These are phyloP conservation scores for Probaryconus sp. DNA, from an alignment of 1,140 invertebrate species.

Conservation along the genomic window DNA sequence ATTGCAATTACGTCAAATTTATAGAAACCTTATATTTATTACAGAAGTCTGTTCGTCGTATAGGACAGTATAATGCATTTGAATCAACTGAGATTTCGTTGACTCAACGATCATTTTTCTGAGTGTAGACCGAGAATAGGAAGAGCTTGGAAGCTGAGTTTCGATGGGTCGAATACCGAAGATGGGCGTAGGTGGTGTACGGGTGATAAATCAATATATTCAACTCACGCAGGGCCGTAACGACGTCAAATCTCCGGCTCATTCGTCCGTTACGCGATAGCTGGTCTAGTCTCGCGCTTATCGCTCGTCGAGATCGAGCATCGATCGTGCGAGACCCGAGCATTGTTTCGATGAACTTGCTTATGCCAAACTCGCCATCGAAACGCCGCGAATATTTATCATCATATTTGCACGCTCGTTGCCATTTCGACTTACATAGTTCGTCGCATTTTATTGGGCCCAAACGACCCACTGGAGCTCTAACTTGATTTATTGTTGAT, in stretches of 20 bases:
- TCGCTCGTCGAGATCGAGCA: conserved; percentile 40
- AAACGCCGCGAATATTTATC: conserved; percentile 50
- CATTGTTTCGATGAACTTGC: conserved; percentile 32
- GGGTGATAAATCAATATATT: conserved; percentile 75
- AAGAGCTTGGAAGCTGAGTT: conserved; percentile 31
- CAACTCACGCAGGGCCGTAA: conserved; percentile 73
- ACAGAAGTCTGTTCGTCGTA: too few relatives aligned
- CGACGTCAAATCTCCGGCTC: conserved; percentile 66
- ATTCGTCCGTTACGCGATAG: conserved; percentile 44
- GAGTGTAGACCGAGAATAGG: conserved; percentile 8
- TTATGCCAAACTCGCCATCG: conserved; percentile 1
- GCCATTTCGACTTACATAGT: conserved; percentile 48
- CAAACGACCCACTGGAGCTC: too few relatives aligned
- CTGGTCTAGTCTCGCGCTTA: conserved; percentile 9
- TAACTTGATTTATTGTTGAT: too few relatives aligned
- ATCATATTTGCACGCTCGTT: conserved; percentile 47
- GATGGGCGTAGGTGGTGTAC: conserved; percentile 54
- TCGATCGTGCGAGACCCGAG: conserved; percentile 13
- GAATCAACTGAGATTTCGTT: too few relatives aligned
- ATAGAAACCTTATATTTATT: too few relatives aligned
- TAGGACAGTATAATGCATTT: too few relatives aligned
- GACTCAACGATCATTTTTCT: too few relatives aligned
- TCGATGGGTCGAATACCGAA: conserved; percentile 38
- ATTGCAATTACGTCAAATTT: too few relatives aligned
- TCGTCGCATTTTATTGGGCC: conserved; percentile 51